phyloP scores from a whole-genome alignment of 23 tunicate genomes.

The Botrylloides violaceus region DNA sequence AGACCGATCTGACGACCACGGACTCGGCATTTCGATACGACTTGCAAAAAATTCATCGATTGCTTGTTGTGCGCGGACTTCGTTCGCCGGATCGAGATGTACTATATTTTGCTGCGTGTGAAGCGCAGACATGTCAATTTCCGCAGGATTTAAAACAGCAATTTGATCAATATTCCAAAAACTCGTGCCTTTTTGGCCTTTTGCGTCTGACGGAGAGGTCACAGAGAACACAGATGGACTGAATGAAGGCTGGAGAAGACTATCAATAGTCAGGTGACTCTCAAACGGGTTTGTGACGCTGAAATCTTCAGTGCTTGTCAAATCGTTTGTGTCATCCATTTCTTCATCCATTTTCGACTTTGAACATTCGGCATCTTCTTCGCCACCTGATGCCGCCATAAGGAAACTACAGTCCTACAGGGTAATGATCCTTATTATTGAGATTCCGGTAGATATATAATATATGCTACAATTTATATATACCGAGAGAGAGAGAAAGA shows the following conservation, averaged over 20 bases:
- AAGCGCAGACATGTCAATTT: slow-evolving; percentile 64
- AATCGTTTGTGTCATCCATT: not conserved
- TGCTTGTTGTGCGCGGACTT: slow-evolving; percentile 64
- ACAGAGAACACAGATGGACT: slow-evolving; percentile 70
- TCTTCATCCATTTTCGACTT: not conserved
- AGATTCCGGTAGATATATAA: too few relatives aligned
- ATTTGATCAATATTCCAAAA: slow-evolving; percentile 91
- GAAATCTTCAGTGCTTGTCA: slow-evolving; percentile 23
- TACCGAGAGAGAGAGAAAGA: too few relatives aligned
- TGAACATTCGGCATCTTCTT: not conserved
- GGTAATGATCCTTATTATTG: too few relatives aligned
- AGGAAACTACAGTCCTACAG: too few relatives aligned
- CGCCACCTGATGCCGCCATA: not conserved
- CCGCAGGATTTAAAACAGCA: slow-evolving; percentile 64
- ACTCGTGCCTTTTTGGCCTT: slow-evolving; percentile 15
- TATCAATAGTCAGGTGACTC: slow-evolving; percentile 54
- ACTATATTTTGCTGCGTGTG: slow-evolving; percentile 69
- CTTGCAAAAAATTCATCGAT: slow-evolving; percentile 76
- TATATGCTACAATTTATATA: too few relatives aligned
- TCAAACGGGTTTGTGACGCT: slow-evolving; percentile 84
- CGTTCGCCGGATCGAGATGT: slow-evolving; percentile 49
- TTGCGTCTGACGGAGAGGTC: not conserved
- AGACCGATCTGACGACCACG: slow-evolving; percentile 37
- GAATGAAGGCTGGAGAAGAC: slow-evolving; percentile 65
- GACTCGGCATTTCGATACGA: slow-evolving; percentile 53